Conservation (phyloP, 2,113 vertebrate species). For the Stegastes partitus region DNA sequence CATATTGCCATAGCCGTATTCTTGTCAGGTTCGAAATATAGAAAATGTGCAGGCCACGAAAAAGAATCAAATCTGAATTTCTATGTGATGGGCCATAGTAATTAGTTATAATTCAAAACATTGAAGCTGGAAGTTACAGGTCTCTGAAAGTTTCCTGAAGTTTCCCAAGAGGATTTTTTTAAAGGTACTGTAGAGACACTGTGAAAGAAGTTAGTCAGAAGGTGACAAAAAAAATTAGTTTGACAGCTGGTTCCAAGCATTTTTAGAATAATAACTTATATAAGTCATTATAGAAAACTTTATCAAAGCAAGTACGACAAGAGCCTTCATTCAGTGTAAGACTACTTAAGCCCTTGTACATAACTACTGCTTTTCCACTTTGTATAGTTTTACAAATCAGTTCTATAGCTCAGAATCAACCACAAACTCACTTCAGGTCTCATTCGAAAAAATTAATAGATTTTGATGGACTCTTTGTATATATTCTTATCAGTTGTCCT, state of each 20-base stretch:
- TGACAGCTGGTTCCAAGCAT: not conserved
- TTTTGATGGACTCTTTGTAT: conserved; percentile 15
- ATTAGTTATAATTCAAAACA: conserved; percentile 17
- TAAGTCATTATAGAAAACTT: not conserved
- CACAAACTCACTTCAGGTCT: not conserved
- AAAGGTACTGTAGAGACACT: not conserved
- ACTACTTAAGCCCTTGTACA: not conserved
- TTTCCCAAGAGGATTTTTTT: conserved; percentile 26
- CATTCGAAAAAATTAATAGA: conserved; percentile 22
- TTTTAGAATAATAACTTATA: not conserved
- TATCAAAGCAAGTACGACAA: not conserved
- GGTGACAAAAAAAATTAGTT: not conserved
- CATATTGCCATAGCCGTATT: not conserved
- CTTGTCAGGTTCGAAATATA: conserved; percentile 21
- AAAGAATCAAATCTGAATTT: conserved; percentile 27
- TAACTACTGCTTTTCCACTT: not conserved
- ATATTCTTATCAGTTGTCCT: conserved; percentile 1
- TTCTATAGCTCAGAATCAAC: too few species aligned
- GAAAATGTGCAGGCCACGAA: conserved; percentile 11
- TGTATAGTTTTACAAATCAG: not conserved
- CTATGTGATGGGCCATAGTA: conserved; percentile 18
- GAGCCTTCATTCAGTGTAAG: not conserved
- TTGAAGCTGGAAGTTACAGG: conserved; percentile 1
- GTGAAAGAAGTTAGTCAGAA: conserved; percentile 13
- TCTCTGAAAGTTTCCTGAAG: not conserved